Conservation (phyloP, 2,113 vertebrate genomes). For the Osmerus eperlanus region DNA sequence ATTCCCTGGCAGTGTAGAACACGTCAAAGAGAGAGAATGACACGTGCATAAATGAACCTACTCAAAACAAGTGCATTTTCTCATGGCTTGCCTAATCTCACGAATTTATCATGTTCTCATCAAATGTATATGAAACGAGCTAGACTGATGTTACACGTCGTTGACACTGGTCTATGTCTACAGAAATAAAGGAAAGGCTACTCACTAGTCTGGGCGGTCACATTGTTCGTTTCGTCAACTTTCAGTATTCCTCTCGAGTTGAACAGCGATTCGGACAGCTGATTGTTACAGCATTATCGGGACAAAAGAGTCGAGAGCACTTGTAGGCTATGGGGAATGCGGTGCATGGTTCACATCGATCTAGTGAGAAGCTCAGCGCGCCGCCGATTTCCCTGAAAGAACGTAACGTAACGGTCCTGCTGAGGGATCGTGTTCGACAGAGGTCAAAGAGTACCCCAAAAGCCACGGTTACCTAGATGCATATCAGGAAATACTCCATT, state of each 20-base stretch:
- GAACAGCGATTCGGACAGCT: not conserved
- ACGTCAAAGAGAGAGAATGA: too few relatives aligned
- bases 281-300: conserved; percentile 2
- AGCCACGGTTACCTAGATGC: too few relatives aligned
- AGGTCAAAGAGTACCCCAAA: conserved; percentile 24
- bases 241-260: conserved; percentile 5
- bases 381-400: conserved; percentile 8
- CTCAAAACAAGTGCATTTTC: too few relatives aligned
- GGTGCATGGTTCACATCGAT: conserved; percentile 4
- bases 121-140: not conserved
- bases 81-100: too few relatives aligned
- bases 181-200: not conserved
- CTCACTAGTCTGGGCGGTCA: conserved; percentile 1
- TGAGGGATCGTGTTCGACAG: conserved; percentile 33
- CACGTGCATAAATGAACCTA: too few relatives aligned
- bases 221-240: conserved; percentile 16
- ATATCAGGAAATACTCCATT: too few relatives aligned
- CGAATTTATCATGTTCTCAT: too few relatives aligned
- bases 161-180: conserved; percentile 4
- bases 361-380: conserved; percentile 10
- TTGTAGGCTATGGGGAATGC: conserved; percentile 10
- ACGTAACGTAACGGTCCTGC: conserved; percentile 26
- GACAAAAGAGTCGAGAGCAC: not conserved
- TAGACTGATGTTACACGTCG: conserved; percentile 4
- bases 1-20: too few relatives aligned